These are phyloP conservation scores for Scelioninae gen. 1 DNA, from an alignment of 2,888 invertebrate species.

Conservation along the genomic window DNA sequence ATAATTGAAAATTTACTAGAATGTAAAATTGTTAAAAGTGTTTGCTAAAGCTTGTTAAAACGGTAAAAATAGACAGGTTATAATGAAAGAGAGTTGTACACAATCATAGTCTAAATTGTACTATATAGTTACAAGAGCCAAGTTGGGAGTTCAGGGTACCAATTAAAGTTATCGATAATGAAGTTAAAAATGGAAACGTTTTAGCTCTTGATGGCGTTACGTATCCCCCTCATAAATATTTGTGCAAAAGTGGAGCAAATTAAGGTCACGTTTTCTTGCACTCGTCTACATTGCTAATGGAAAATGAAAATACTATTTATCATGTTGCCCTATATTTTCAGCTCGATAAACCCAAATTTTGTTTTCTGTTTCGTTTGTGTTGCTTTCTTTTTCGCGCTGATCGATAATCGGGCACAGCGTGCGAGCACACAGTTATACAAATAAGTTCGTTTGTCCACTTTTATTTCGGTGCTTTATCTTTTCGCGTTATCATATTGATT, in stretches of 20 bases:
- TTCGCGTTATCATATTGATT: conserved; percentile 38
- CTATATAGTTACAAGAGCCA: too few relatives aligned
- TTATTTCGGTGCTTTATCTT: conserved; percentile 49
- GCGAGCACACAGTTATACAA: conserved; percentile 25
- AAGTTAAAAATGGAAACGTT: conserved; percentile 9
- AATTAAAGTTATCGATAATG: conserved; percentile 16
- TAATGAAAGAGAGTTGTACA: too few relatives aligned
- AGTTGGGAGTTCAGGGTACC: not conserved
- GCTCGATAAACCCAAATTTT: conserved; percentile 68
- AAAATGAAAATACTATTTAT: conserved; percentile 69
- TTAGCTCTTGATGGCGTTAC: conserved; percentile 31
- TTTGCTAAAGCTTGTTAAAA: too few relatives aligned
- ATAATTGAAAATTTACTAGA: too few relatives aligned
- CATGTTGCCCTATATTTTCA: conserved; percentile 65
- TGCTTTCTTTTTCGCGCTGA: conserved; percentile 41
- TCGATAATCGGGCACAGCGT: conserved; percentile 45
- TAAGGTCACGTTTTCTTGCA: conserved; percentile 67
- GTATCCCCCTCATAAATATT: conserved; percentile 55
- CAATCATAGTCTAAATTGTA: too few relatives aligned
- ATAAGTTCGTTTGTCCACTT: conserved; percentile 51
- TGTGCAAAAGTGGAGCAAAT: conserved; percentile 53
- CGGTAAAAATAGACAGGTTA: too few relatives aligned
- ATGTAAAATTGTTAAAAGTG: too few relatives aligned
- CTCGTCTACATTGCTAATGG: conserved; percentile 56
- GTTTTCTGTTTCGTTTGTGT: conserved; percentile 61